A percentile compares a stretch with the other conserved stretches of the same genome.
phyloP scores from a whole-genome alignment of 2,113 vertebrate genomes.

The Microtus richardsoni region DNA sequence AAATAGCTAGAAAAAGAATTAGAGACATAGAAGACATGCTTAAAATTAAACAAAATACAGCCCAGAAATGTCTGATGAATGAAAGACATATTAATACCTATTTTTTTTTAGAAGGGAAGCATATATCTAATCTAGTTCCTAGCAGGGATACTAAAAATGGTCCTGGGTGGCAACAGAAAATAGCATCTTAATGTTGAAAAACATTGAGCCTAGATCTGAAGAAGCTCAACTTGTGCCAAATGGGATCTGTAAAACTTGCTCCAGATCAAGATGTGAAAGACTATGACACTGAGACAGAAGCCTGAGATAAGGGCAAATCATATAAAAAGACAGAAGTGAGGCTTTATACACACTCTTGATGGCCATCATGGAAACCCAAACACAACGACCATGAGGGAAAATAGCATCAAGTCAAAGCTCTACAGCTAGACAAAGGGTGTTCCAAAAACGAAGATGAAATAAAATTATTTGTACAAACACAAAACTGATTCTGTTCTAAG shows the following conservation, averaged over 20 bases:
- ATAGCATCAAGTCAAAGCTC: background rate
- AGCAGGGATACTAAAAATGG: background rate
- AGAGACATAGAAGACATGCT: background rate
- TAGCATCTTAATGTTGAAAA: background rate
- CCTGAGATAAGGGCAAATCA: background rate
- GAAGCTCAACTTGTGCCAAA: background rate
- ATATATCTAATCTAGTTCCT: background rate
- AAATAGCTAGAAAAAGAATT: background rate
- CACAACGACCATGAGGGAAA: background rate
- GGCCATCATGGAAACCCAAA: background rate
- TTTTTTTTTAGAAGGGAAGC: background rate
- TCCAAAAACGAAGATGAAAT: background rate
- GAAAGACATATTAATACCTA: background rate
- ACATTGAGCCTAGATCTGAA: background rate
- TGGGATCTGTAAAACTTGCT: background rate
- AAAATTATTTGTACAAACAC: background rate
- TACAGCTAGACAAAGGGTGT: background rate
- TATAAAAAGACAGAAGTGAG: too few species aligned
- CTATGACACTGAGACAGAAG: background rate
- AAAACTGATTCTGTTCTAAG: background rate
- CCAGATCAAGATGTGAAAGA: background rate
- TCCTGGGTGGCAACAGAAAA: background rate
- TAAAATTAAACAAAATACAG: background rate
- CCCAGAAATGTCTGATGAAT: background rate
- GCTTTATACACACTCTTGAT: too few species aligned